Percentiles rank a stretch among this genome's conserved stretches.
Conservation (phyloP, 92 coral and sea anemone species). For the Actinernus sp. region DNA sequence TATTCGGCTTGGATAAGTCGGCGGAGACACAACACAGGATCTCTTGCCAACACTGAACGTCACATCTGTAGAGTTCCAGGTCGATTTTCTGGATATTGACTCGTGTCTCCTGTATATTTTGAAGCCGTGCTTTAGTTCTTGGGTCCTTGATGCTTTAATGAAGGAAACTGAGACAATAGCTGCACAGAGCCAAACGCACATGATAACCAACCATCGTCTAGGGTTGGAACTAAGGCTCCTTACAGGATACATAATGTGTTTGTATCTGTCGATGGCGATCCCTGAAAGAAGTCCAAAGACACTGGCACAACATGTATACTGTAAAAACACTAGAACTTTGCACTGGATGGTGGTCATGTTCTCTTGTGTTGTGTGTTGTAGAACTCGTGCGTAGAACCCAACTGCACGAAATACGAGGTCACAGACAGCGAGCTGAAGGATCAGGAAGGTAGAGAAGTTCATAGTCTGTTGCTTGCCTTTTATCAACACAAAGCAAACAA, state of each 20-base stretch:
- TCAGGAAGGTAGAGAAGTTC: no score
- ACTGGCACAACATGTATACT: background rate
- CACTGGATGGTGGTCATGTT: background rate
- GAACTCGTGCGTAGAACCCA: background rate
- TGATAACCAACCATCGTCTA: background rate
- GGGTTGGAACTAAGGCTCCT: background rate
- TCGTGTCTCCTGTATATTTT: background rate
- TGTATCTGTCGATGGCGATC: background rate
- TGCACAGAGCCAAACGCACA: background rate
- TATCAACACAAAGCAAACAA: background rate
- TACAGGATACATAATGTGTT: background rate
- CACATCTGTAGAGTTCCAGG: no score
- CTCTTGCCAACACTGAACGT: background rate
- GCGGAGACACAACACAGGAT: background rate
- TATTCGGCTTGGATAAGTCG: background rate
- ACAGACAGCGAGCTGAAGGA: background rate
- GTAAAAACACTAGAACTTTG: background rate
- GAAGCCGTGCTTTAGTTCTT: background rate
- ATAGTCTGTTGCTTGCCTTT: background rate
- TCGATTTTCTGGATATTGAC: background rate
- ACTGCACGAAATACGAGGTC: background rate
- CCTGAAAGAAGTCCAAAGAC: background rate
- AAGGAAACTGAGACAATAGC: background rate
- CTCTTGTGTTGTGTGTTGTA: background rate
- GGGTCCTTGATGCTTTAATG: background rate